Percentiles rank a stretch among this genome's conserved stretches.
phyloP scores from a whole-genome alignment of 2,888 invertebrate species.

The Malthinus flaveolus region DNA sequence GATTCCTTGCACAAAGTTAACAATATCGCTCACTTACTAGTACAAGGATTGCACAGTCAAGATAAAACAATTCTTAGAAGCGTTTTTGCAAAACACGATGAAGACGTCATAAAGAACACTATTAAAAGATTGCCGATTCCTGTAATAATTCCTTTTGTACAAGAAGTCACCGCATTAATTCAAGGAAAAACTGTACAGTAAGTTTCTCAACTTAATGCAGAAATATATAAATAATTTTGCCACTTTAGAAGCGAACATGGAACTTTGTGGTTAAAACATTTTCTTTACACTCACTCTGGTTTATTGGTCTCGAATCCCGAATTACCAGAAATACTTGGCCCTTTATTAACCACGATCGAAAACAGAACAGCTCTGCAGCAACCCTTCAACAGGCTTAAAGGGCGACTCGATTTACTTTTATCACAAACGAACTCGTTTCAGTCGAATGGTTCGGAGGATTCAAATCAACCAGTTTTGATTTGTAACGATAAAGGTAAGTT shows the following conservation, averaged over 20 bases:
- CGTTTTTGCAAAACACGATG: constrained; percentile 71
- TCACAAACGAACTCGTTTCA: constrained; percentile 56
- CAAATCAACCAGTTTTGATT: constrained; percentile 56
- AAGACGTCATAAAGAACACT: constrained; percentile 71
- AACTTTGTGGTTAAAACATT: constrained; percentile 62
- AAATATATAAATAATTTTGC: neutral
- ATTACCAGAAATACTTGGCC: constrained; percentile 59
- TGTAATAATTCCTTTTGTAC: constrained; percentile 71
- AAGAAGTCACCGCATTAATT: constrained; percentile 71
- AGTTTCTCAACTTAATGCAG: constrained; percentile 48
- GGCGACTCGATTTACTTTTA: constrained; percentile 63
- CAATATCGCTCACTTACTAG: constrained; percentile 78
- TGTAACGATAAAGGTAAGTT: constrained; percentile 60
- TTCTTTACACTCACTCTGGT: constrained; percentile 63
- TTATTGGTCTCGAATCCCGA: constrained; percentile 66
- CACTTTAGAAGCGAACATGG: constrained; percentile 58
- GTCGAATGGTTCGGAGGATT: constrained; percentile 45
- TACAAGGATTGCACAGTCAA: constrained; percentile 85
- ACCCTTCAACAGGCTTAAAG: constrained; percentile 61
- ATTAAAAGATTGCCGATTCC: constrained; percentile 75
- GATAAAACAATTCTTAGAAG: constrained; percentile 73
- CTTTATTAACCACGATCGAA: constrained; percentile 62
- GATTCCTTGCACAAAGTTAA: constrained; percentile 63
- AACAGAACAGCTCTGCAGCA: constrained; percentile 58
- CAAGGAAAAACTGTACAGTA: constrained; percentile 70